Evolutionary conservation across 2,888 invertebrate species (phyloP).

Genomic region (Erebia aethiops): DNA sequence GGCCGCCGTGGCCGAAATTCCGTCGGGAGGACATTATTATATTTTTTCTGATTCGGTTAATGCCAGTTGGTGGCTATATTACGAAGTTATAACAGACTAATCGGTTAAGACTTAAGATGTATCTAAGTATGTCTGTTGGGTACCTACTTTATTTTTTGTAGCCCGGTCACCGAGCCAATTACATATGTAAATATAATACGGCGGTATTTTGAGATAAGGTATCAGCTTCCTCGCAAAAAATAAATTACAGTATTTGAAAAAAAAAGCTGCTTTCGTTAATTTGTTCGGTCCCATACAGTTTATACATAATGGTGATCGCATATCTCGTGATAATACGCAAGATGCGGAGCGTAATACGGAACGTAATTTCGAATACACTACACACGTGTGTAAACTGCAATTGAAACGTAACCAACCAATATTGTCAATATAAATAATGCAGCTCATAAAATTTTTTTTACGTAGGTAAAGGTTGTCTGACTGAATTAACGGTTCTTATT

Average conservation of each 20-base stretch:
- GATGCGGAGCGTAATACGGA: no score
- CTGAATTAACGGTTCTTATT: no score
- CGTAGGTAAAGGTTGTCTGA: no score
- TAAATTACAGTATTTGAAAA: conserved; percentile 6
- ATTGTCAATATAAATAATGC: no score
- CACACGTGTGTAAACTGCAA: no score
- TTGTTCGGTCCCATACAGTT: conserved; percentile 5
- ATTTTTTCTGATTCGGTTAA: neutral
- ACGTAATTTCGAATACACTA: no score
- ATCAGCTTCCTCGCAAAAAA: conserved; percentile 34
- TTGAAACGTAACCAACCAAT: no score
- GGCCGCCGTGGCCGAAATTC: no score
- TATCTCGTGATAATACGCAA: no score
- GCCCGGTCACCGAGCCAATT: conserved; percentile 26
- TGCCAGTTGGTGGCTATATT: neutral
- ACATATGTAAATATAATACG: conserved; percentile 24
- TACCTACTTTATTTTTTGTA: conserved; percentile 22
- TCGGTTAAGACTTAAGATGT: neutral
- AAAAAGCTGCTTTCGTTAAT: conserved; percentile 33
- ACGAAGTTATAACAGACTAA: neutral
- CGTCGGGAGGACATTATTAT: neutral
- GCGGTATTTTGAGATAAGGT: conserved; percentile 30
- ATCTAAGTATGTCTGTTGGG: neutral
- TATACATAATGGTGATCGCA: conserved; percentile 9
- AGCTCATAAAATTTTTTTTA: no score